Percentiles rank a stretch among this genome's conserved stretches.
These are phyloP conservation scores for Lithophane ornitopus DNA, from an alignment of 2,888 invertebrate genomes.

Conservation along the genomic window DNA sequence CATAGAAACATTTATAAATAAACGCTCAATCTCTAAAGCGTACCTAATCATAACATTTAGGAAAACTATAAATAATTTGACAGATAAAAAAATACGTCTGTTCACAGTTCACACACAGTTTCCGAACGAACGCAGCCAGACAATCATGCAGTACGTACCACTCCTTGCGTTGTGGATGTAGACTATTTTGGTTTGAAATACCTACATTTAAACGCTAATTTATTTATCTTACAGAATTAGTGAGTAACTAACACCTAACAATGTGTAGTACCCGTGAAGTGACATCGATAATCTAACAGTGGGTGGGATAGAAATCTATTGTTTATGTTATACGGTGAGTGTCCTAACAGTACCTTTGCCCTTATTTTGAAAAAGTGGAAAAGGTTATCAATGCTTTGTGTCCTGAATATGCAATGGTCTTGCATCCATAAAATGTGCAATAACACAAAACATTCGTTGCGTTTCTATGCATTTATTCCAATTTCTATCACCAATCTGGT, in stretches of 20 bases:
- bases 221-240: slow-evolving; percentile 54
- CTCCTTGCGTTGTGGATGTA: slow-evolving; percentile 65
- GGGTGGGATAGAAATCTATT: slow-evolving; percentile 62
- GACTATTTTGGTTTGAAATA: slow-evolving; percentile 49
- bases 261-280: slow-evolving; percentile 46
- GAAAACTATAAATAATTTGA: slow-evolving; percentile 46
- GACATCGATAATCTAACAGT: slow-evolving; percentile 37
- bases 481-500: slow-evolving; percentile 27
- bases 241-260: slow-evolving; percentile 32
- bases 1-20: slow-evolving; percentile 8
- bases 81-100: slow-evolving; percentile 28
- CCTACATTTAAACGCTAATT: slow-evolving; percentile 38
- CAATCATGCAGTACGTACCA: slow-evolving; percentile 62
- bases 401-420: slow-evolving; percentile 29
- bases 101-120: slow-evolving; percentile 40
- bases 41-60: slow-evolving; percentile 22
- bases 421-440: background rate
- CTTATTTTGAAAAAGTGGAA: slow-evolving; percentile 61
- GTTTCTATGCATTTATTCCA: background rate
- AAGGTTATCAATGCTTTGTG: slow-evolving; percentile 53
- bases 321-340: slow-evolving; percentile 74
- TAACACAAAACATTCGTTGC: background rate
- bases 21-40: slow-evolving; percentile 9
- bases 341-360: slow-evolving; percentile 62
- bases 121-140: slow-evolving; percentile 65